These are phyloP conservation scores for Myiagra hebetior DNA, from an alignment of 2,113 vertebrate species.

Conservation along the genomic window DNA sequence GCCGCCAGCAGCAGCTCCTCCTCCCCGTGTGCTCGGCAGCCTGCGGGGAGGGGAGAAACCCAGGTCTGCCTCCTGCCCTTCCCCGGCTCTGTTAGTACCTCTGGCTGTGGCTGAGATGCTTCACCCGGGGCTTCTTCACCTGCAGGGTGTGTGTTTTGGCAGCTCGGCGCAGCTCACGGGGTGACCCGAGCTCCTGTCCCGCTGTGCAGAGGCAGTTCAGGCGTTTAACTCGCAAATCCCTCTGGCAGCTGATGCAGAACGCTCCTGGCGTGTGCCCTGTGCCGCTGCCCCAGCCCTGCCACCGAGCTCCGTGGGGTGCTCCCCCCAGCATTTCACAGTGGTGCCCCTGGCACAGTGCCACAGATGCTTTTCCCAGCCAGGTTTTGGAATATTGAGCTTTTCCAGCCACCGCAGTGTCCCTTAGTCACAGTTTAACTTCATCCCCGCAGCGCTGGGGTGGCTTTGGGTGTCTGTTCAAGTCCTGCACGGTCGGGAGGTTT, in stretches of 20 bases:
- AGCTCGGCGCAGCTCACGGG: rapidly evolving
- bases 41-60: neutral
- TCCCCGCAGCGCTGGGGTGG: neutral
- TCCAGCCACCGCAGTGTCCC: rapidly evolving
- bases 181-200: neutral
- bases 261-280: neutral
- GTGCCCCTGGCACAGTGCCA: rapidly evolving
- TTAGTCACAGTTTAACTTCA: neutral
- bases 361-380: rapidly evolving
- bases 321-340: rapidly evolving
- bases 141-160: neutral
- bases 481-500: rapidly evolving
- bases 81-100: rapidly evolving
- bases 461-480: rapidly evolving
- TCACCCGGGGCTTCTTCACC: neutral
- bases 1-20: neutral
- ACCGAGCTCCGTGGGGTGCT: rapidly evolving
- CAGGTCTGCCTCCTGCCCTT: neutral
- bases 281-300: rapidly evolving
- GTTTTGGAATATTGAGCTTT: neutral
- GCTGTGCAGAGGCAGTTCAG: rapidly evolving
- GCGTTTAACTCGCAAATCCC: neutral
- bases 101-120: neutral
- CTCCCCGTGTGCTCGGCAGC: neutral
- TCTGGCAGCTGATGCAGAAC: neutral